Base-by-base conservation (phyloP, 1,140 invertebrate genomes). In the Ladona fulva region DNA sequence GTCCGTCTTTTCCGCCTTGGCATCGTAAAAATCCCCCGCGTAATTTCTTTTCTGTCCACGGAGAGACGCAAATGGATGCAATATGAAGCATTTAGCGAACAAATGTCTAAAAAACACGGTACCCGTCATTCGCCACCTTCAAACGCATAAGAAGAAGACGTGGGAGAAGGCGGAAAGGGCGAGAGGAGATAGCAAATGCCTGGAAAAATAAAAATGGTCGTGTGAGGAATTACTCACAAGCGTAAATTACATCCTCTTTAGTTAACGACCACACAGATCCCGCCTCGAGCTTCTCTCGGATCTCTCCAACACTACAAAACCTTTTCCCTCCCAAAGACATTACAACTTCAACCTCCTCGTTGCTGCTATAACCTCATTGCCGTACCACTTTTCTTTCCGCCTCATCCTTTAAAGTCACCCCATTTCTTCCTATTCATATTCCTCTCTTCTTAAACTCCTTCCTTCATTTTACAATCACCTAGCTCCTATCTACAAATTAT, bases 181-280 rank as follows among this genome's bases (percentile, higher is more conserved):
- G 52, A 16, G 52, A 66, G 52, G 52, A 37, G 29, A 37, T 37
- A 37, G 29, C 29, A 8, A 37, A 37, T 37, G 1, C 29, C 1
- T 37, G 29, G 3, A 5, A 37, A 37, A 37, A 37, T 37, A 37
- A 37, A n/a, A 37, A 37, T 8, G 29, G 29, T 22, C 52, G 3
- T 22, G 52, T 66, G 52, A 66, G 14, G 52, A 19, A 66, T 66
- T 66, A 66, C 52, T 66, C 52, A 66, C 52, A 66, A 66, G 52
- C 14, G 52, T 66, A 66, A 66, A 66, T 66, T 19, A 66, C 52
- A 66, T 22, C 14, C 16, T 66, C 52, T 66, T 66, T 66, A 66
- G 52, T 66, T 66, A 66, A 66, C n/a, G 52, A 66, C n/a, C 52
- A 66, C 52, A 66, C 52, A 66, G 52, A 66, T 66, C 52, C 52